These are phyloP conservation scores for Poecilobothrus nobilitatus DNA, from an alignment of 2,888 invertebrate species.

Conservation along the genomic window DNA sequence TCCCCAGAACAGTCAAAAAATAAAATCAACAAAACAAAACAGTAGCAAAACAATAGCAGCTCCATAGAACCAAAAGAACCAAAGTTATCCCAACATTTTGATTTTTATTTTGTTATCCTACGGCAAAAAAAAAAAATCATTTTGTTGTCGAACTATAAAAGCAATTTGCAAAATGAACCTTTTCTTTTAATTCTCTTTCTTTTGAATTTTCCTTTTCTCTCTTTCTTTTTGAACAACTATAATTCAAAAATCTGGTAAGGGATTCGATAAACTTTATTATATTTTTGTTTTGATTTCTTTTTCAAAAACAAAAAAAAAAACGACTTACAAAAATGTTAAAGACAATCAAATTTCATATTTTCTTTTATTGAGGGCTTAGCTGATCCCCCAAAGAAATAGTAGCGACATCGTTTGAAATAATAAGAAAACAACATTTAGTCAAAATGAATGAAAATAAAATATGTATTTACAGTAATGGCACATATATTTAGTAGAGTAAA, in stretches of 20 bases:
- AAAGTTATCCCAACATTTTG: not conserved
- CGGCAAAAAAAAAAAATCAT: not conserved
- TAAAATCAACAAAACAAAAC: not conserved
- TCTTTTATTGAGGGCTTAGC: not conserved
- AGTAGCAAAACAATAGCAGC: not conserved
- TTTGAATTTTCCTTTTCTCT: not conserved
- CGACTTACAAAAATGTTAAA: too few relatives aligned
- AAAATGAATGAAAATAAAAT: too few relatives aligned
- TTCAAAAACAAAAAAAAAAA: too few relatives aligned
- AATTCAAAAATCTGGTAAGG: not conserved
- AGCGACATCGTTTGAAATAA: too few relatives aligned
- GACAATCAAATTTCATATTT: too few relatives aligned
- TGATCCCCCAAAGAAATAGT: too few relatives aligned
- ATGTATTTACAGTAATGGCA: too few relatives aligned
- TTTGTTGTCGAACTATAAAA: not conserved
- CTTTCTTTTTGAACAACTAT: not conserved
- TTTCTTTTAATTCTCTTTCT: not conserved
- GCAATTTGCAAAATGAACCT: not conserved
- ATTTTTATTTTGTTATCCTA: not conserved
- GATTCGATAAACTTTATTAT: not conserved
- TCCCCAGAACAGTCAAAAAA: not conserved
- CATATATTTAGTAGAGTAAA: too few relatives aligned
- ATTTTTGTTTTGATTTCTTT: too few relatives aligned
- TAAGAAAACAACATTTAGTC: too few relatives aligned
- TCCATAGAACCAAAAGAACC: not conserved